A percentile compares a stretch with the other conserved stretches of the same genome.
Evolutionary conservation across 1,140 invertebrate genomes (phyloP).

Genomic region (Hylaeus anthracinus): DNA sequence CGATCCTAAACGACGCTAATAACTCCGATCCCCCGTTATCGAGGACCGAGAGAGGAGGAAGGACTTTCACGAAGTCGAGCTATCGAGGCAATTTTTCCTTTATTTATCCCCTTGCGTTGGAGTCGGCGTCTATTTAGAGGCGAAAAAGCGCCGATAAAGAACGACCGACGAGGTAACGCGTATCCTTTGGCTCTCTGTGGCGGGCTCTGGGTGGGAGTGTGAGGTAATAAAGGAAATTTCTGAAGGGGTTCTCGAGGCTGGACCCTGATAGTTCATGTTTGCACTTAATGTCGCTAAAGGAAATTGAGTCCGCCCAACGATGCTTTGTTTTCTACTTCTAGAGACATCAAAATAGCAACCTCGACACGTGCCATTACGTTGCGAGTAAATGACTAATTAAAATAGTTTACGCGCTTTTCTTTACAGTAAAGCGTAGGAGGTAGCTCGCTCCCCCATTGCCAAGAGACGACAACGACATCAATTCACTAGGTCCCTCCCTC

Average conservation of each 20-base stretch:
- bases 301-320: no score
- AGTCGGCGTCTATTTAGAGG: not conserved
- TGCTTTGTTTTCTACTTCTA: no score
- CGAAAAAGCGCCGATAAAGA: not conserved
- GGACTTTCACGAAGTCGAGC: not conserved
- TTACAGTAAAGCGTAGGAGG: not conserved
- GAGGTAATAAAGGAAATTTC: no score
- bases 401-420: no score
- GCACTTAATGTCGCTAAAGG: no score
- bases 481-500: slow-evolving; percentile 2
- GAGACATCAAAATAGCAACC: no score
- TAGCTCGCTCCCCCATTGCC: not conserved
- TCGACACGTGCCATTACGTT: no score
- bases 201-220: no score
- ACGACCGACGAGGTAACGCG: not conserved
- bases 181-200: not conserved
- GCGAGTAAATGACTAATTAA: no score
- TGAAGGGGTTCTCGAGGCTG: no score
- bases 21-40: not conserved
- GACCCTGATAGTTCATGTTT: no score
- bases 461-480: not conserved
- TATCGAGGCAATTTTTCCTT: not conserved
- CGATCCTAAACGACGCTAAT: not conserved
- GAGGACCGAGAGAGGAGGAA: not conserved
- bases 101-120: not conserved